Evolutionary conservation across 1,140 invertebrate species (phyloP).

Genomic region (Scylla paramamosain): DNA sequence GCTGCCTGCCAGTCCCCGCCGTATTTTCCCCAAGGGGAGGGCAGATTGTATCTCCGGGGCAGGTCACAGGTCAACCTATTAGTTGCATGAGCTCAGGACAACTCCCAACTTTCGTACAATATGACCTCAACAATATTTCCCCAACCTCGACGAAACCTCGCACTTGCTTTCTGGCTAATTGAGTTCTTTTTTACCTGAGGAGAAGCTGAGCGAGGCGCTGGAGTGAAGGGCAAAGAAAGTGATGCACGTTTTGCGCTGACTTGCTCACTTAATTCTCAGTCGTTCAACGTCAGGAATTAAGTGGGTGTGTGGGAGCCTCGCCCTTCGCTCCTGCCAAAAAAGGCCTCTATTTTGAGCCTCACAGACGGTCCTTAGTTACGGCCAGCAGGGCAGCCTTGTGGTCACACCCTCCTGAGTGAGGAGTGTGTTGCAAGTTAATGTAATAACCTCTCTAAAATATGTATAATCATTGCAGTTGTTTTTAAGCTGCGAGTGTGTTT

Average conservation of each 20-base stretch:
- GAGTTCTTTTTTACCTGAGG: not conserved
- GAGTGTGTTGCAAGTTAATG: not conserved
- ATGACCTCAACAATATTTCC: not conserved
- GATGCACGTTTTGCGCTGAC: slow-evolving; percentile 1
- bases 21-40: not conserved
- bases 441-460: not conserved
- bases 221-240: not conserved
- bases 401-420: not conserved
- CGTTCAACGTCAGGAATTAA: not conserved
- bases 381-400: not conserved
- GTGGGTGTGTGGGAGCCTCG: not conserved
- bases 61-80: not conserved
- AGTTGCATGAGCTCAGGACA: slow-evolving; percentile 1
- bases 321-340: not conserved
- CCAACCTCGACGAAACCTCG: not conserved
- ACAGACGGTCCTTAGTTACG: not conserved
- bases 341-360: not conserved
- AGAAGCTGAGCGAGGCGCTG: not conserved
- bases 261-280: not conserved
- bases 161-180: not conserved
- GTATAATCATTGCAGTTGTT: not conserved
- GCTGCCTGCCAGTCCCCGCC: not conserved
- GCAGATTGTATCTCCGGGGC: not conserved
- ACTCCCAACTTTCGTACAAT: not conserved
- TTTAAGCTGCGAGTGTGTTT: not conserved